Evolutionary conservation across 1,140 invertebrate genomes (phyloP).

Genomic region (Drosophila insularis): DNA sequence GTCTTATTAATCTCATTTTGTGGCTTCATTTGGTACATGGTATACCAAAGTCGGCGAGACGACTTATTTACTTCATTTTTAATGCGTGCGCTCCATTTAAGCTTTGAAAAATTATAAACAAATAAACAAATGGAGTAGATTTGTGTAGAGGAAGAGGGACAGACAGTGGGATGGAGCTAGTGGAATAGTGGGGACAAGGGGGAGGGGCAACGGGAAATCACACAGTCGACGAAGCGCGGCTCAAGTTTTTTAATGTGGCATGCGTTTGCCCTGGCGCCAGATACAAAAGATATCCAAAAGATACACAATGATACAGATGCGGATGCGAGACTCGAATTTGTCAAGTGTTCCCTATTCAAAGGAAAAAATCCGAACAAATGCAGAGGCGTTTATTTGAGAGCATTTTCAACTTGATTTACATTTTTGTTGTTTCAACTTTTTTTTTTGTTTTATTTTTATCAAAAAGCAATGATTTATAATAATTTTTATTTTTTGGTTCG

Average conservation of each 20-base stretch:
- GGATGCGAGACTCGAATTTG: conserved; percentile 46
- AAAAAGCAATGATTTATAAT: conserved; percentile 61
- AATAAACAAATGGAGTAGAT: conserved; percentile 43
- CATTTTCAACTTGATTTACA: conserved; percentile 69
- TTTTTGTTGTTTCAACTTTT: conserved; percentile 33
- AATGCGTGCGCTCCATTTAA: conserved; percentile 71
- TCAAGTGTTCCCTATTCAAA: conserved; percentile 50
- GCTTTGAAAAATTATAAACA: conserved; percentile 79
- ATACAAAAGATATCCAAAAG: conserved; percentile 10
- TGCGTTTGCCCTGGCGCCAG: conserved; percentile 70
- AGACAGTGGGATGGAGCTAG: no score
- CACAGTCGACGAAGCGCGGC: conserved; percentile 57
- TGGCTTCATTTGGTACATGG: no score
- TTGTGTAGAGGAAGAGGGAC: background rate
- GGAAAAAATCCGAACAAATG: conserved; percentile 21
- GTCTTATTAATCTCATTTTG: no score
- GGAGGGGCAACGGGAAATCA: conserved; percentile 49
- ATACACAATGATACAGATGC: conserved; percentile 30
- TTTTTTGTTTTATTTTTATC: conserved; percentile 22
- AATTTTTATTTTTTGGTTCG: conserved; percentile 27
- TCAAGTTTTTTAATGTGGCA: conserved; percentile 71
- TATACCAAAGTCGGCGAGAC: no score
- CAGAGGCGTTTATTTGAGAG: conserved; percentile 77
- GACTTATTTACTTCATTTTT: conserved; percentile 16
- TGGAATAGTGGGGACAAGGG: background rate